phyloP scores from a whole-genome alignment of 2,113 vertebrate genomes.

The Gasterosteus aculeatus region DNA sequence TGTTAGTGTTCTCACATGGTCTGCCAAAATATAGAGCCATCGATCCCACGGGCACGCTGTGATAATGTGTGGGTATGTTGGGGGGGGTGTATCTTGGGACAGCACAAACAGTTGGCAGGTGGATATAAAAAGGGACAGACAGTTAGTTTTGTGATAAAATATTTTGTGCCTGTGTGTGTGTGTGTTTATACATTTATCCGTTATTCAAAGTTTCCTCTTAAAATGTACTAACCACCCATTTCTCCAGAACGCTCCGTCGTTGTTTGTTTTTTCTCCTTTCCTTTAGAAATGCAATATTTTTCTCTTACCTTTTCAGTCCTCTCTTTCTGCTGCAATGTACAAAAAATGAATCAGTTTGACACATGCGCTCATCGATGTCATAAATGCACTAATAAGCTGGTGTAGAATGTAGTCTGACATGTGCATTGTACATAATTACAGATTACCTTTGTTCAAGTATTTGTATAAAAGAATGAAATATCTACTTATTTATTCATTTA shows the following conservation, averaged over 20 bases:
- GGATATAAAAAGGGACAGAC: conserved; percentile 7
- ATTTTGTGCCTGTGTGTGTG: background rate
- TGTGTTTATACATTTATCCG: background rate
- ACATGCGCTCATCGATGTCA: background rate
- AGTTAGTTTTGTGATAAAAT: background rate
- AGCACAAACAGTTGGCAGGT: conserved; percentile 28
- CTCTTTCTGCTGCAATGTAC: background rate
- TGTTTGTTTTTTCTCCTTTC: background rate
- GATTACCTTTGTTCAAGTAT: background rate
- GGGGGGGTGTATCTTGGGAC: background rate
- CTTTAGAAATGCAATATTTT: background rate
- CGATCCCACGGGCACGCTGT: conserved; percentile 18
- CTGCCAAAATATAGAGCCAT: conserved; percentile 33
- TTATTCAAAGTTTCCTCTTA: background rate
- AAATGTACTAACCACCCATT: background rate
- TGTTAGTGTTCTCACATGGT: conserved; percentile 14
- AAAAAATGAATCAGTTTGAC: conserved; percentile 3
- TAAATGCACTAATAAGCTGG: background rate
- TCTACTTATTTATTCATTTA: background rate
- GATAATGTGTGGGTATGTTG: conserved; percentile 13
- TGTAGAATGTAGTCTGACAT: background rate
- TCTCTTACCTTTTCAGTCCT: background rate
- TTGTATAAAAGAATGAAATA: background rate
- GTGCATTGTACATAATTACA: background rate
- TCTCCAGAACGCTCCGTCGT: too few relatives aligned